Evolutionary conservation across 2,888 invertebrate genomes (phyloP), one percentile per base, ranked within the genome.

Genomic region (Meteorus cinctellus): DNA sequence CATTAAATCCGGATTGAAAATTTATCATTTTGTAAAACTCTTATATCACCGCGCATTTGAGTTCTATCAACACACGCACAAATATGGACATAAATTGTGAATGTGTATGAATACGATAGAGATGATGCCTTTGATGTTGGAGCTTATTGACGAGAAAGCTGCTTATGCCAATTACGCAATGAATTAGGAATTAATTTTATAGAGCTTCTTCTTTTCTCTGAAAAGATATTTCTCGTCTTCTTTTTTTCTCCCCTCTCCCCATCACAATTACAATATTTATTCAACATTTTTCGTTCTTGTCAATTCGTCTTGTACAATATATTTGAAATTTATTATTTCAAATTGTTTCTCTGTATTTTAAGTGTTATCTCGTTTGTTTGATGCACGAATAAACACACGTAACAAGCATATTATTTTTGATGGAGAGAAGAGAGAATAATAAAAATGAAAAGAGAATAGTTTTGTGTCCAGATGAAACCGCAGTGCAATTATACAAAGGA

Each of bases 1-100:
- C 85, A 86, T 87, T 86, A 86, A 87, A 82, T 84, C 83, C 80
- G 84, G 83, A 86, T 86, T 86, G 86, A 86, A 86, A 87, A 86
- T 86, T 86, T 86, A 87, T 86, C 84, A 86, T 86, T 84, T 4
- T 29, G 51, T 55, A 51, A 19, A 65, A 72, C 41, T 12, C 41
- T 41, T 12, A 8, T 41, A 8, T 41, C 41, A 41, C 0, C 41
- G 8, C 41, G 6, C 12, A 41, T 12, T 12, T 12, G 12, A 12
- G 8, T 8, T 41, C 41, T 41, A 41, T 10, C 12, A 41, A 41
- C 12, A 1, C 41, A 41, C 8, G 2, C 12, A 41, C 41, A 12
- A 8, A 12, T 41, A 41, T 8, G 12, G 4, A 41, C 6, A 41
- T 41, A 65, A 36, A 66, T 69, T 27, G 24, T 41, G 6, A 74